Base-by-base conservation (phyloP, 2,797 vertebrate genomes). In the Pyrocephalus nanus region DNA sequence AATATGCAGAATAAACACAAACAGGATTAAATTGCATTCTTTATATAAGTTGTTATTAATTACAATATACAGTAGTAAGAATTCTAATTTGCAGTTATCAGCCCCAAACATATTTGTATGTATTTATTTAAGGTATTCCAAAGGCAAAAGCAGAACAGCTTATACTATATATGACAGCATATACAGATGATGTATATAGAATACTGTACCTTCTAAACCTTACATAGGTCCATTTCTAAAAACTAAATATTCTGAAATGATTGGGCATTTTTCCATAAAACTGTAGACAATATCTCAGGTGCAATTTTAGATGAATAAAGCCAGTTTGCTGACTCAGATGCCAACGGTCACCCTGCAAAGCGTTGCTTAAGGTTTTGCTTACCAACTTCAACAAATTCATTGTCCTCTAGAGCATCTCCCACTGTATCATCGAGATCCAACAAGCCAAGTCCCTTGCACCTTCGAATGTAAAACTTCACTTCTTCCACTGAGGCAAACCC, bases 381-480 rank as follows among this genome's bases (percentile, higher is more conserved):
- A 99, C 99, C 99, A 61, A 99, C 98, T 97, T 99, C 99, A 27
- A 99, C 98, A 93, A 99, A 99, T 91, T 99, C 99, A 50, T 99
- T 99, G 97, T 99, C 99, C 78, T 99, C 99, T 87, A 99, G 97
- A 21, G 99, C 99, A 93, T 98, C 98, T n/a, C 98, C 98, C 45
- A 99, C 97, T 0, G 87, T 95, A 94, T 99, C 99, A 60, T 99
- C 99, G 0, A 97, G 97, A 96, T 99, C 99, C 97, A 99, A 75
- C 96, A 99, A 96, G 61, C 99, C 98, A 85, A 98, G 97, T 17
- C 99, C 98, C 94, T 99, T 99, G 96, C 99, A 99, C 90, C 98
- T 98, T 76, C 99, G 98, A 90, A 98, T 97, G 2, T 98, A 97
- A 93, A 99, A 99, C 29, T 83, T 92, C 1, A 98, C 97, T 4